Conservation (phyloP, 1,140 invertebrate genomes). For the Heliconius congener region DNA sequence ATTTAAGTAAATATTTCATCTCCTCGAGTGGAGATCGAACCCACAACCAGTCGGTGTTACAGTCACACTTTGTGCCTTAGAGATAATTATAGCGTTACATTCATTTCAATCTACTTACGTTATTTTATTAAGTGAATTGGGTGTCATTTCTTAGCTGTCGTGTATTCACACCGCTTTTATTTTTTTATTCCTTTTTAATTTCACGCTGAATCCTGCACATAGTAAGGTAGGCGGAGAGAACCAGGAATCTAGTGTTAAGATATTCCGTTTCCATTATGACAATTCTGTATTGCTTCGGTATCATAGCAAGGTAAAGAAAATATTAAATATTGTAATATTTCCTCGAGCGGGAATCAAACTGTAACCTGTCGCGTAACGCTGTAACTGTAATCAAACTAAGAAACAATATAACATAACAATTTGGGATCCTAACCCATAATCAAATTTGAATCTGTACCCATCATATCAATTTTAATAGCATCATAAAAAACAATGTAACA, state of each 20-base stretch:
- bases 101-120: neutral
- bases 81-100: conserved; percentile 2
- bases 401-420: neutral
- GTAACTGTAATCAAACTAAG: neutral
- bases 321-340: no score
- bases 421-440: neutral
- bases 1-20: no score
- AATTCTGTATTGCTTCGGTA: no score
- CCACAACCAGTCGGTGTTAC: no score
- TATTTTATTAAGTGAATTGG: neutral
- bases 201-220: neutral
- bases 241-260: neutral
- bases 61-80: no score
- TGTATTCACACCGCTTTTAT: no score
- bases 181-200: neutral
- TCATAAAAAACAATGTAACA: neutral
- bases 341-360: no score
- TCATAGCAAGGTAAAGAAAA: no score
- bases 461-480: neutral
- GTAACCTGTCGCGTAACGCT: no score
- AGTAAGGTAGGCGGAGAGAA: neutral
- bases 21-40: no score
- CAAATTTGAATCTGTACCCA: neutral
- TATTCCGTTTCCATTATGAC: no score
- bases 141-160: neutral